Percentiles rank a stretch among this genome's conserved stretches.
Conservation (phyloP, 2,888 invertebrate genomes). For the Lobophora halterata region DNA sequence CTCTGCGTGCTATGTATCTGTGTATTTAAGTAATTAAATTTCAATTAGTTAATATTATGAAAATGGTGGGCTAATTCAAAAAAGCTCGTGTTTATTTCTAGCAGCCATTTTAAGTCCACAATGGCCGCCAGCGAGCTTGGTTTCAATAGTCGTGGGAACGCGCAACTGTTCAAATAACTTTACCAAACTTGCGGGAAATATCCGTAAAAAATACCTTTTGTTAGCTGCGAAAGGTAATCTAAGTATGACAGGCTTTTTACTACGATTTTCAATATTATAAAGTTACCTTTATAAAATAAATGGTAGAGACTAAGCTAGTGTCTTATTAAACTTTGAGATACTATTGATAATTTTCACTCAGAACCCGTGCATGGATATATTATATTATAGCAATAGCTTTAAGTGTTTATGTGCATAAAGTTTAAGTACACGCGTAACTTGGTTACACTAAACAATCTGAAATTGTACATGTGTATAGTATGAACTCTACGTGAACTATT, state of each 20-base stretch:
- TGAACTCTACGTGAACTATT: slow-evolving; percentile 43
- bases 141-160: slow-evolving; percentile 57
- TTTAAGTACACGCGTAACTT: slow-evolving; percentile 58
- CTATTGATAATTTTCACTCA: slow-evolving; percentile 44
- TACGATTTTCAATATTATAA: slow-evolving; percentile 16
- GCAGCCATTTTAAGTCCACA: slow-evolving; percentile 43
- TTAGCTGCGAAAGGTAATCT: slow-evolving; percentile 38
- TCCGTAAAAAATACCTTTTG: slow-evolving; percentile 58
- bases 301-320: too few relatives aligned
- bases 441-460: slow-evolving; percentile 30
- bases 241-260: slow-evolving; percentile 36
- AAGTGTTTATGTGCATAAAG: slow-evolving; percentile 71
- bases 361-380: slow-evolving; percentile 43
- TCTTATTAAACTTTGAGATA: neutral
- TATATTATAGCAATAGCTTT: slow-evolving; percentile 76
- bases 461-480: slow-evolving; percentile 32
- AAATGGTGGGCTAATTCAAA: slow-evolving; percentile 1
- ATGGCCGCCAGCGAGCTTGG: slow-evolving; percentile 35
- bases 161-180: slow-evolving; percentile 68
- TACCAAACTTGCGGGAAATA: slow-evolving; percentile 53
- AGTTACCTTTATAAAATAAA: too few relatives aligned
- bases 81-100: slow-evolving; percentile 29
- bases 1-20: too few relatives aligned
- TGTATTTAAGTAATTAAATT: too few relatives aligned
- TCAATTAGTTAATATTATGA: too few relatives aligned